Evolutionary conservation across 2,797 vertebrate genomes (phyloP).

Genomic region (Brachymystax lenok): DNA sequence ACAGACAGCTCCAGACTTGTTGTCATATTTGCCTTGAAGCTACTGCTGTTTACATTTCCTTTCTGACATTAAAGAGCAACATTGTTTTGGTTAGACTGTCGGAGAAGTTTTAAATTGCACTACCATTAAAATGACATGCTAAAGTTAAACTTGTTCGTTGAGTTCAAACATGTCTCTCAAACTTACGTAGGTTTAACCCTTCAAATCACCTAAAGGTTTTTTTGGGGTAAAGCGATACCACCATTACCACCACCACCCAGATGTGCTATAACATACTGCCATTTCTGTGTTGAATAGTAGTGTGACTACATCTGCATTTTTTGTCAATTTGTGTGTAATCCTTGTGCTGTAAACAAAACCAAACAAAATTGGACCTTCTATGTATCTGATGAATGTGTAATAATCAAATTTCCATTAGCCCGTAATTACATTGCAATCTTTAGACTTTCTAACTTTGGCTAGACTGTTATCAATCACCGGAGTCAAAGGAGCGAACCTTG

Average conservation of each 20-base stretch:
- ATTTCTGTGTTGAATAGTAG: too few species aligned
- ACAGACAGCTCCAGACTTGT: slow-evolving; percentile 6
- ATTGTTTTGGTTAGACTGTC: neutral
- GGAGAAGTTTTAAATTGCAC: neutral
- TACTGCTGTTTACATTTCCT: slow-evolving; percentile 10
- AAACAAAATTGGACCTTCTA: neutral
- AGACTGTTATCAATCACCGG: neutral
- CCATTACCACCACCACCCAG: neutral
- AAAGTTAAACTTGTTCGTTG: neutral
- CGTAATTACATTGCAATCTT: neutral
- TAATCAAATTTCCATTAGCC: neutral
- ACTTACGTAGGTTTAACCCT: neutral
- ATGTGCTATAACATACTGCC: neutral
- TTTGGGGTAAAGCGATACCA: neutral
- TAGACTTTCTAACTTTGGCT: neutral
- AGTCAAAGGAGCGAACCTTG: neutral
- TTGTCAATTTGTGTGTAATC: too few species aligned
- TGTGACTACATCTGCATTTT: too few species aligned
- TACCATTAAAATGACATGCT: neutral
- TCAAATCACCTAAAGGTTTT: neutral
- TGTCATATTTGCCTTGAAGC: neutral
- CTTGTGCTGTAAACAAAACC: neutral
- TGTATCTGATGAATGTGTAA: neutral
- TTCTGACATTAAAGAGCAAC: neutral
- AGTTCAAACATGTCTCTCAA: neutral